Base-by-base conservation (phyloP, 2,113 vertebrate genomes). In the Phycodurus eques region DNA sequence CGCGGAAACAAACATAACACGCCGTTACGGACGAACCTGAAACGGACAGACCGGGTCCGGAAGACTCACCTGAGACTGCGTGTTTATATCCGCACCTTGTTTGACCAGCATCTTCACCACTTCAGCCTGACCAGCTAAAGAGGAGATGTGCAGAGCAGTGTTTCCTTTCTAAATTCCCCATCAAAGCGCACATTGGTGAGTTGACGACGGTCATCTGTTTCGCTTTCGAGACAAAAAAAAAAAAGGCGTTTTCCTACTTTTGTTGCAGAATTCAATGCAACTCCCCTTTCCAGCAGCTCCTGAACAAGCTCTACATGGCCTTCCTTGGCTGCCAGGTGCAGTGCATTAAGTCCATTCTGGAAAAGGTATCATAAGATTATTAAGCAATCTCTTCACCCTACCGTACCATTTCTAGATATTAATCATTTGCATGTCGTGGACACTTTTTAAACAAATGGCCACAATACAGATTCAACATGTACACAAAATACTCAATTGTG, bases 341-440 rank as follows among this genome's bases (percentile, higher is more conserved):
- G 87, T 3, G 96, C 96, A 27, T 99, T 99, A 81, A 99, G 96
- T 85, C 98, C 98, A 96, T 99, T 99, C 98, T 99, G 89, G 15
- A 89, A 87, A 4, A 35, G 31, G 12, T 4, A 61, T 14, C 56
- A 14, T 1, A 20, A 8, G 49, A 19, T 51, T 20, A 17, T 51
- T 51, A 51, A 0, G 17, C 15, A 6, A 6, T 39, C 35, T 39
- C 35, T 39, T 39, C 35, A 39, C 3, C 35, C 35, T 39, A 5
- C 35, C 6, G 1, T 39, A 3, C 4, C 4, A 6, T 39, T 39
- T 39, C 35, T 39, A 1, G 35, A 6, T 39, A 39, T 39, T 5
- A 39, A 39, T 3, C 1, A 39, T 39, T 39, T 39, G 35, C 35
- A 39, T 39, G 27, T 27, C 27, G 27, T 27, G 27, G 27, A 27